Percentiles rank a stretch among this genome's conserved stretches.
phyloP scores from a whole-genome alignment of 2,113 vertebrate genomes.

The Corythoichthys haematopterus region DNA sequence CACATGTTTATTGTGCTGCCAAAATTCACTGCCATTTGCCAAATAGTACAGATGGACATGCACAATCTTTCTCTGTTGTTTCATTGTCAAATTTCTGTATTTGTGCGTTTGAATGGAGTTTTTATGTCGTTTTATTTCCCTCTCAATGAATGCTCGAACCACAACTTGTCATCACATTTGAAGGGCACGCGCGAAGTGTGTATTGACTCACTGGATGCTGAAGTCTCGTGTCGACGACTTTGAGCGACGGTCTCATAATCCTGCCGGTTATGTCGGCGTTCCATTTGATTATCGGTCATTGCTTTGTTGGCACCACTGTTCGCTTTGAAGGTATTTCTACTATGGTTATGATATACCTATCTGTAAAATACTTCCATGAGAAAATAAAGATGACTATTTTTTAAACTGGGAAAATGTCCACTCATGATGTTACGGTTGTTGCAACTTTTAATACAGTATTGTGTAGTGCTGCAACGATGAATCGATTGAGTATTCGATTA shows the following conservation, averaged over 20 bases:
- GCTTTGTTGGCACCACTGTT: conserved; percentile 48
- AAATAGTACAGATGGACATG: not conserved
- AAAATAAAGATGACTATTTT: conserved; percentile 76
- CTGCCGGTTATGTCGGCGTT: conserved; percentile 17
- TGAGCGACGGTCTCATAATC: conserved; percentile 17
- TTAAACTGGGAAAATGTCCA: conserved; percentile 31
- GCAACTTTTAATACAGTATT: not conserved
- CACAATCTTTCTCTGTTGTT: conserved; percentile 19
- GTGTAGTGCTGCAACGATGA: conserved; percentile 6
- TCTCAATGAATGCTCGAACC: conserved; percentile 32
- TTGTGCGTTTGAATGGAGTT: conserved; percentile 38
- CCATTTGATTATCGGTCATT: conserved; percentile 30
- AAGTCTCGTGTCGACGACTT: conserved; percentile 39
- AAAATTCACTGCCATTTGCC: conserved; percentile 7
- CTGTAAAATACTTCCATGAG: conserved; percentile 69
- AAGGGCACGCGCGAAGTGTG: conserved; percentile 49
- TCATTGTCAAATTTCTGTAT: conserved; percentile 22
- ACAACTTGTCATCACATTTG: conserved; percentile 23
- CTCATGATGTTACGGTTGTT: not conserved
- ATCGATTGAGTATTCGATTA: too few species aligned
- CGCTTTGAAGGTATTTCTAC: conserved; percentile 40
- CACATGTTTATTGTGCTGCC: not conserved
- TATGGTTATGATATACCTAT: conserved; percentile 37
- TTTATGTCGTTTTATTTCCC: conserved; percentile 24
- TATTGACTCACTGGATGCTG: conserved; percentile 67